Evolutionary conservation across 2,113 vertebrate genomes (phyloP), one percentile per base, ranked within the genome.

Genomic region (Trinectes maculatus): DNA sequence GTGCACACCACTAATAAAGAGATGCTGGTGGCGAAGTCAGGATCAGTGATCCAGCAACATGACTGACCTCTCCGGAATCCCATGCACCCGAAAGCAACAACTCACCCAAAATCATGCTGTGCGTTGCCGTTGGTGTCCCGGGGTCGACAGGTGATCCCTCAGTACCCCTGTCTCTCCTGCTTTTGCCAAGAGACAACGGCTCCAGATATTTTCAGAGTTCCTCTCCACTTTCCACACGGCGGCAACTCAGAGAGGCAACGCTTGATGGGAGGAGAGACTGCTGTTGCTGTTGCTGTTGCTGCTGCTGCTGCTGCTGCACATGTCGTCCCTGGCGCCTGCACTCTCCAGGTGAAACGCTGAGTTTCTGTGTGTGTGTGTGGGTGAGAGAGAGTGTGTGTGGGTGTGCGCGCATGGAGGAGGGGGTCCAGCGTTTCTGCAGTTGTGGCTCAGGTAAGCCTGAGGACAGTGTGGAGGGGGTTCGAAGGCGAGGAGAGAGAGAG

Each of bases 31-130:
- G 62, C 57, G 55, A 83, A 82, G 66, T 71, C 74, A 71, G 74
- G 86, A 84, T 86, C 84, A 83, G 73, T 83, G 67, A 66, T 8
- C 40, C 68, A 56, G 58, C 73, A 78, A 55, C 60, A 80, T 57
- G 46, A 62, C 33, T 77, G 82, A 89, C 79, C 77, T 77, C 66
- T 69, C 66, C 52, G 54, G 80, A 84, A 85, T 57, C 60, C 51
- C 16, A 40, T 53, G 76, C 76, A 34, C 33, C 48, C 63, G 74
- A 75, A 71, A 84, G 51, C 10, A 0, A 43, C 64, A 85, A 92
- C 93, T 92, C 86, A 94, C 93, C 93, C 79, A 94, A 79, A 89
- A 94, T 93, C 93, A 94, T 94, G 80, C 60, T 88, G 70, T 68
- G 48, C 55, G 77, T 71, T 84, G 87, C 83, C 72, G 67, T 54